Evolutionary conservation across 2,888 invertebrate genomes (phyloP).

Genomic region (Alloplasta piceator): DNA sequence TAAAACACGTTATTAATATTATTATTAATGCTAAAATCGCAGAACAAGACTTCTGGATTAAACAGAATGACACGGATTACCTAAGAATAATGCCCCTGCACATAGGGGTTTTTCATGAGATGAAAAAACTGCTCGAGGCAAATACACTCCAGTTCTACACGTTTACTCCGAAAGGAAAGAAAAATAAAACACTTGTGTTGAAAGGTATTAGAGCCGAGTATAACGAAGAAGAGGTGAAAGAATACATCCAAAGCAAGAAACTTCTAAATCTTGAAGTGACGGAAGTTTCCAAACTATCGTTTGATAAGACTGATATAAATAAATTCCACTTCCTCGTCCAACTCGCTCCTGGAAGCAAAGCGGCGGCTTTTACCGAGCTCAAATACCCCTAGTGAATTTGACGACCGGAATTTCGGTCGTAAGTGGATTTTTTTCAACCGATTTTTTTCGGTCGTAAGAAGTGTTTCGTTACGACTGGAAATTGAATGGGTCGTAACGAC

Average conservation of each 20-base stretch:
- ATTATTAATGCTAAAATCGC: background rate
- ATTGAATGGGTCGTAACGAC: too few species aligned
- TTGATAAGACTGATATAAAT: too few species aligned
- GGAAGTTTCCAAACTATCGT: too few species aligned
- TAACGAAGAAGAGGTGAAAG: background rate
- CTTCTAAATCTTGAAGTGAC: background rate
- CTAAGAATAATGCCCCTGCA: background rate
- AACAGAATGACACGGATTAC: background rate
- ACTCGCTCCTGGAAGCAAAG: too few species aligned
- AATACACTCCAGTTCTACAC: constrained; percentile 15
- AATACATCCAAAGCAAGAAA: background rate
- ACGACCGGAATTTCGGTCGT: too few species aligned
- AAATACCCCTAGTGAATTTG: too few species aligned
- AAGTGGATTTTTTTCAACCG: too few species aligned
- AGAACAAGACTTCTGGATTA: background rate
- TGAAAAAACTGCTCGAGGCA: background rate
- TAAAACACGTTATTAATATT: background rate
- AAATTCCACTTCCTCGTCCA: too few species aligned
- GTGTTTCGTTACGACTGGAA: too few species aligned
- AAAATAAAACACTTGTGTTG: constrained; percentile 14
- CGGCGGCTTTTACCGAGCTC: too few species aligned
- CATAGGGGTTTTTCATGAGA: background rate
- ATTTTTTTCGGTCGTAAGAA: too few species aligned
- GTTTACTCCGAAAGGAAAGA: constrained; percentile 16
- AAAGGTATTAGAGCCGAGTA: constrained; percentile 33